Evolutionary conservation across 2,888 invertebrate species (phyloP).

Genomic region (Epirrhoe tristata): DNA sequence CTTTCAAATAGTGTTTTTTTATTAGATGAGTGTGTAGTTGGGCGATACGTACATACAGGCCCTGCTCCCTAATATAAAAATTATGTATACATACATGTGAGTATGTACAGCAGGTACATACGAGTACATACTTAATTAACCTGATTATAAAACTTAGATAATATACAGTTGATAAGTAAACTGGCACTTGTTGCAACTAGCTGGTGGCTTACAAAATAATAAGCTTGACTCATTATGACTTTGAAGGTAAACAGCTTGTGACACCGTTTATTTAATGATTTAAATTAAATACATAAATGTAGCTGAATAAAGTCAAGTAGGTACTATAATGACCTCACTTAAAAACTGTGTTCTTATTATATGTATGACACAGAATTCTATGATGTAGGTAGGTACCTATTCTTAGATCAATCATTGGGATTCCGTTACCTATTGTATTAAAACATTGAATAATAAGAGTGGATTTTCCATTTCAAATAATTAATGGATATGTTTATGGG

Average conservation of each 20-base stretch:
- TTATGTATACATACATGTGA: background rate
- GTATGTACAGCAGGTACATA: too few species aligned
- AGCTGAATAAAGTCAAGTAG: too few species aligned
- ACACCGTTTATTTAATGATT: background rate
- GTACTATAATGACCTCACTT: background rate
- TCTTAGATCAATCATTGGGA: background rate
- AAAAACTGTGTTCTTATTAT: background rate
- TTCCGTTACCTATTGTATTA: background rate
- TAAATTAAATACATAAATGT: too few species aligned
- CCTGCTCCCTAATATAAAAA: too few species aligned
- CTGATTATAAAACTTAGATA: slow-evolving; percentile 10
- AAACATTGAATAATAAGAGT: background rate
- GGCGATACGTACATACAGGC: too few species aligned
- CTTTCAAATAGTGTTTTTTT: too few species aligned
- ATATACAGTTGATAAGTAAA: background rate
- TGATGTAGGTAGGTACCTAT: background rate
- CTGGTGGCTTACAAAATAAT: slow-evolving; percentile 22
- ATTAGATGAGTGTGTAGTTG: too few species aligned
- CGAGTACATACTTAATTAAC: background rate
- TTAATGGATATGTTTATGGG: background rate
- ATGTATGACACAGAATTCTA: background rate
- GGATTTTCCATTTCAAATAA: background rate
- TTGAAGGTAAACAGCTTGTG: slow-evolving; percentile 24
- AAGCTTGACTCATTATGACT: slow-evolving; percentile 22
- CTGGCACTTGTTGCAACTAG: slow-evolving; percentile 15